phyloP scores from a whole-genome alignment of 1,140 invertebrate genomes.

The Bombyx mori region ASM3026992v2 NC_085131.1:9253501-9254000 shows the following conservation, averaged over 20 bases:
- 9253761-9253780: conserved; percentile 52
- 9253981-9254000: neutral
- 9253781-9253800: conserved; percentile 60
- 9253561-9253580: conserved; percentile 68
- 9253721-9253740: conserved; percentile 56
- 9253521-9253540: conserved; percentile 30
- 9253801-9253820: conserved; percentile 49
- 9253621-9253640: conserved; percentile 76
- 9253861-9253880: neutral
- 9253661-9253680: conserved; percentile 73
- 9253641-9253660: conserved; percentile 74
- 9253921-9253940: conserved; percentile 25
- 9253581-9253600: conserved; percentile 76
- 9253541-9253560: conserved; percentile 36
- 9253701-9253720: conserved; percentile 82
- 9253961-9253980: conserved; percentile 31
- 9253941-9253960: conserved; percentile 37
- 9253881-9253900: no score
- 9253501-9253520: conserved; percentile 41
- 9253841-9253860: conserved; percentile 8
- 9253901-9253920: neutral
- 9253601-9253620: conserved; percentile 91
- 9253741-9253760: conserved; percentile 49
- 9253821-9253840: conserved; percentile 56
- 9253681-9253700: conserved; percentile 85